Base-by-base conservation (phyloP, 2,888 invertebrate species). In the Folsomia candida region DNA sequence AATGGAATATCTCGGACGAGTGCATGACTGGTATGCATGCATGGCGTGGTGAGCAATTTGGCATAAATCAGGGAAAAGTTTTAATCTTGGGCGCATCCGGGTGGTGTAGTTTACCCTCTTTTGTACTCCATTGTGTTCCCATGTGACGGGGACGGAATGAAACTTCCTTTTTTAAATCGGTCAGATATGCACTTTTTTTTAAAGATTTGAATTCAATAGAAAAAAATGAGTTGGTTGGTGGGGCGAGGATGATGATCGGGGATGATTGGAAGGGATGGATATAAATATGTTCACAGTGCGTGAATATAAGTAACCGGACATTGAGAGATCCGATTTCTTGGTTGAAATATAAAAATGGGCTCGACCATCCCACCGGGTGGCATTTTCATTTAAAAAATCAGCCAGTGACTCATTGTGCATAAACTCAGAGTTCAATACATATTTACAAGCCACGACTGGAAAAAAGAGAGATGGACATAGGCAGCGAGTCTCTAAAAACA, bases 331-430 rank as follows among this genome's bases (percentile, higher is more conserved):
- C 65, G 65, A 65, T 68, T 59, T 59, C 60, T 69, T 67, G 1
- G 18, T 51, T 18, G 24, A 9, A 2, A 51, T 65, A 51, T 22
- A 51, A 51, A 54, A 65, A 25, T 54, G 26, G 22, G 22, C 51
- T 51, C 26, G 22, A n/a, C n/a, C 54, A 57, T 66, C 71, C 66
- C 76, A 70, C 75, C 76, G 78, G 78, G 78, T 76, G 78, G 78
- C 67, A 78, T 78, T 76, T 74, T 76, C 27, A 28, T 61, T 61
- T 27, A 28, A 28, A 60, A 61, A 61, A 61, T 28, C 61, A 61
- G 22, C 27, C 18, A 54, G 22, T 54, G 54, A 54, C 54, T 54
- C 54, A 54, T 54, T 37, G 37, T 4, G 37, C 6, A 37, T 37
- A 37, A 37, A 37, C 37, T 37, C 37, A 4, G n/a, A 37, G 37